Evolutionary conservation across 2,797 vertebrate genomes (phyloP).

Genomic region (Otus scops): DNA sequence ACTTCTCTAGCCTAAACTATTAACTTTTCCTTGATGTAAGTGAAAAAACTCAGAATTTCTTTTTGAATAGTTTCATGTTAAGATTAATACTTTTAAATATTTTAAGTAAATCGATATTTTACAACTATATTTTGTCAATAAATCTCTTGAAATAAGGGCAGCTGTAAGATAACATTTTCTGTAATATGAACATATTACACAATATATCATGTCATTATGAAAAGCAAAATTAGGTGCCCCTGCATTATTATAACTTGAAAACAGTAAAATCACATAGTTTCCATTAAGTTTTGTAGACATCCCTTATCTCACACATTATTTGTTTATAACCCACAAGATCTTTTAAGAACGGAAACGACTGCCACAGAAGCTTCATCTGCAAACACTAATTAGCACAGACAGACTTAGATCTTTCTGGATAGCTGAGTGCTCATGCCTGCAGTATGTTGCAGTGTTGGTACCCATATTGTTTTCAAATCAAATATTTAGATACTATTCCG

Average conservation of each 20-base stretch:
- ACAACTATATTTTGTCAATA: background rate
- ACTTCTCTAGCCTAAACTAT: background rate
- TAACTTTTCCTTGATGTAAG: background rate
- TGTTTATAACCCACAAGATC: background rate
- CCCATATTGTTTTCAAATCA: slow-evolving; percentile 30
- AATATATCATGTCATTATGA: background rate
- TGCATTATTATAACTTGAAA: background rate
- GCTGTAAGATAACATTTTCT: background rate
- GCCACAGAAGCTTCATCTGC: background rate
- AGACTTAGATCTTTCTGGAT: background rate
- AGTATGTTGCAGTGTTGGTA: background rate
- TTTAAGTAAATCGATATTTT: background rate
- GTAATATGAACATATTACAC: background rate
- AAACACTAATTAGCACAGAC: background rate
- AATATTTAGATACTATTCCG: slow-evolving; percentile 41
- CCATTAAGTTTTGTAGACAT: background rate
- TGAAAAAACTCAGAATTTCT: background rate
- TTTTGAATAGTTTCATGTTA: background rate
- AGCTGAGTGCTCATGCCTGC: background rate
- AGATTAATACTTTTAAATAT: slow-evolving; percentile 8
- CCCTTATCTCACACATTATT: background rate
- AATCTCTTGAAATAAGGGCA: background rate
- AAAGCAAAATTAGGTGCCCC: background rate
- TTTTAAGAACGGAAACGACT: background rate
- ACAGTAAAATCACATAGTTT: background rate